Evolutionary conservation across 2,113 vertebrate species (phyloP).

Genomic region (Syrrhaptes paradoxus): DNA sequence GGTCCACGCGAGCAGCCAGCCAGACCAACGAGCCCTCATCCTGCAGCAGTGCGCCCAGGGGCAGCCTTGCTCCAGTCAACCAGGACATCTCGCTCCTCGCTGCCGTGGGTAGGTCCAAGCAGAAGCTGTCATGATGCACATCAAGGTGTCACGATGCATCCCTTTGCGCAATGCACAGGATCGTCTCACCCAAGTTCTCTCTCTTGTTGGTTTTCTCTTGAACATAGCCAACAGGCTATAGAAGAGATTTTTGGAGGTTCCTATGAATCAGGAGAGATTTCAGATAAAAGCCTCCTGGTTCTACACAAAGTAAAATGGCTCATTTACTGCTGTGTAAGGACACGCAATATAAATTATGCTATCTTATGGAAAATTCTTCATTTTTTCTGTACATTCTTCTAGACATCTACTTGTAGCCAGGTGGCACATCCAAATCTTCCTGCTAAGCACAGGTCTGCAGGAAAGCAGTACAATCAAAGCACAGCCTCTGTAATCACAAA

Average conservation of each 20-base stretch:
- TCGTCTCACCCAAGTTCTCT: neutral
- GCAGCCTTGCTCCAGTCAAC: neutral
- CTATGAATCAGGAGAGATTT: neutral
- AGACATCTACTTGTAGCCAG: neutral
- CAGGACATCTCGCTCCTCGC: neutral
- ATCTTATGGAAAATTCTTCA: neutral
- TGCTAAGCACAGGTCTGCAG: neutral
- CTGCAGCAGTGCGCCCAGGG: accelerated
- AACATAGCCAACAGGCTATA: neutral
- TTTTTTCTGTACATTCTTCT: neutral
- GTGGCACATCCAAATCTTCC: neutral
- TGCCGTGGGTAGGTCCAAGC: neutral
- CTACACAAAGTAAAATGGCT: neutral
- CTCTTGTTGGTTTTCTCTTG: neutral
- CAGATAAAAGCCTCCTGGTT: neutral
- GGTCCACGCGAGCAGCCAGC: neutral
- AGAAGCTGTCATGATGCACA: neutral
- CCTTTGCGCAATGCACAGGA: accelerated
- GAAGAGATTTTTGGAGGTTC: neutral
- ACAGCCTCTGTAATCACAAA: neutral
- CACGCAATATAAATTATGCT: neutral
- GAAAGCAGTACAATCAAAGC: neutral
- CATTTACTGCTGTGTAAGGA: neutral
- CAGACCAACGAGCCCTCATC: neutral
- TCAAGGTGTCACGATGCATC: neutral